Evolutionary conservation across 2,888 invertebrate genomes (phyloP).

Genomic region (Drosophila quasianomalipes): DNA sequence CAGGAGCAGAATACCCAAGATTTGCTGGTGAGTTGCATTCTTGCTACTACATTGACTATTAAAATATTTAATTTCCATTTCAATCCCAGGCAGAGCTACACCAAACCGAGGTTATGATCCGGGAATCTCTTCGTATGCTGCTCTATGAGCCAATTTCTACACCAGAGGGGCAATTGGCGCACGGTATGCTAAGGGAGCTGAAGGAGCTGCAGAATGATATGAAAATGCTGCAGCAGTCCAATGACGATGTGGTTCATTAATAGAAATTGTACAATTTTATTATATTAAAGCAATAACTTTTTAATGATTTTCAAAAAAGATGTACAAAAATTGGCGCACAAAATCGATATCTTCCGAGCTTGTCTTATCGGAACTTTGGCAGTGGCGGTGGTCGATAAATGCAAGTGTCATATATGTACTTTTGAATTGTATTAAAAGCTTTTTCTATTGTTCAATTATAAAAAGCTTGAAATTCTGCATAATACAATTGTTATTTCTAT

Average conservation of each 20-base stretch:
- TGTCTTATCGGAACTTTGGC: slow-evolving; percentile 23
- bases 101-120: slow-evolving; percentile 87
- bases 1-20: slow-evolving; percentile 70
- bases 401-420: neutral
- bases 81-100: slow-evolving; percentile 86
- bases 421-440: slow-evolving; percentile 5
- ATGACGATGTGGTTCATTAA: slow-evolving; percentile 51
- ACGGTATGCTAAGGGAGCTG: slow-evolving; percentile 89
- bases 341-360: slow-evolving; percentile 1
- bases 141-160: slow-evolving; percentile 90
- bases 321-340: slow-evolving; percentile 4
- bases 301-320: neutral
- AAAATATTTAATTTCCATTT: neutral
- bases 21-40: slow-evolving; percentile 58
- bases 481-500: slow-evolving; percentile 4
- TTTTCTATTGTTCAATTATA: slow-evolving; percentile 9
- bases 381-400: slow-evolving; percentile 34
- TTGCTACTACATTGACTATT: neutral
- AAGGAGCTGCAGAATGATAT: slow-evolving; percentile 87
- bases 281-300: neutral
- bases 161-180: slow-evolving; percentile 90
- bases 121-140: slow-evolving; percentile 88
- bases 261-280: neutral
- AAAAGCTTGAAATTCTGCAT: slow-evolving; percentile 8
- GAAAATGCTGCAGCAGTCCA: slow-evolving; percentile 63